Evolutionary conservation across 1,140 invertebrate genomes (phyloP).

Genomic region (Cyrtorhinus lividipennis): DNA sequence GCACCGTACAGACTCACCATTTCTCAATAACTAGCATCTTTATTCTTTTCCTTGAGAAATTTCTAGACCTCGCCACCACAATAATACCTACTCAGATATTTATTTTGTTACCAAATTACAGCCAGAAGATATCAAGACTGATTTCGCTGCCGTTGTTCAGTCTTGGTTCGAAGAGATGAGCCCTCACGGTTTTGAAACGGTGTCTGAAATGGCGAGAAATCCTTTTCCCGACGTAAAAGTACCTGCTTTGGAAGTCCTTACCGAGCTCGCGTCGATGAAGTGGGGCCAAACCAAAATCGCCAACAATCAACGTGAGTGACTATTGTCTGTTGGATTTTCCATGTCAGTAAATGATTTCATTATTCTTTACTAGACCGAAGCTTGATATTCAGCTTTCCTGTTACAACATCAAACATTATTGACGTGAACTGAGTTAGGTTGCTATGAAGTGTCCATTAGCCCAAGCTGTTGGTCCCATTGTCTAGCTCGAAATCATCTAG

Average conservation of each 20-base stretch:
- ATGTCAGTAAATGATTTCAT: too few relatives aligned
- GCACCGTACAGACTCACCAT: not conserved
- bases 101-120: slow-evolving; percentile 15
- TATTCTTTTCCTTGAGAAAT: too few relatives aligned
- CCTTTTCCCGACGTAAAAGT: slow-evolving; percentile 45
- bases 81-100: not conserved
- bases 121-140: slow-evolving; percentile 32
- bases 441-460: too few relatives aligned
- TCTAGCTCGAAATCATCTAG: too few relatives aligned
- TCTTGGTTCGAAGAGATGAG: slow-evolving; percentile 42
- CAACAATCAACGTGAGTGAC: slow-evolving; percentile 24
- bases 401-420: too few relatives aligned
- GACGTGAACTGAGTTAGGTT: too few relatives aligned
- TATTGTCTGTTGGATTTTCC: too few relatives aligned
- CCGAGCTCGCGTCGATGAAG: slow-evolving; percentile 34
- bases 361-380: too few relatives aligned
- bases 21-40: not conserved
- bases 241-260: slow-evolving; percentile 37
- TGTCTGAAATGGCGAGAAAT: slow-evolving; percentile 40
- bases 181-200: slow-evolving; percentile 36
- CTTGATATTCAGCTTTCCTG: too few relatives aligned
- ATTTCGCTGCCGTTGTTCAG: slow-evolving; percentile 36
- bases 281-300: slow-evolving; percentile 48
- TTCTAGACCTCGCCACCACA: too few relatives aligned
- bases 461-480: too few relatives aligned